These are phyloP conservation scores for Timema cristinae DNA, from an alignment of 2,888 invertebrate genomes.

Conservation along the genomic window DNA sequence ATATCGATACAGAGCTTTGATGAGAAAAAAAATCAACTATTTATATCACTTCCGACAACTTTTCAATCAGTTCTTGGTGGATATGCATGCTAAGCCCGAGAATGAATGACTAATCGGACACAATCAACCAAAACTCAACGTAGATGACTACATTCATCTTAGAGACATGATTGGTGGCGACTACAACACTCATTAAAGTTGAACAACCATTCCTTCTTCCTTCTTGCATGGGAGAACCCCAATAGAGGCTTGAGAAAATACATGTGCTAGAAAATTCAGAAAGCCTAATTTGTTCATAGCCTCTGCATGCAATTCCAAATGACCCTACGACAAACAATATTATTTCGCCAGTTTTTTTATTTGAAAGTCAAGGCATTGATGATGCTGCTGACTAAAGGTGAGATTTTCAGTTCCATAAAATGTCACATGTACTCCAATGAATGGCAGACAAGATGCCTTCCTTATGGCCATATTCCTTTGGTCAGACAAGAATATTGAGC, in stretches of 20 bases:
- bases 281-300: slow-evolving; percentile 42
- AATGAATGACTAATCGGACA: slow-evolving; percentile 28
- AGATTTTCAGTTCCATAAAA: slow-evolving; percentile 34
- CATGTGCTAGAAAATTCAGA: slow-evolving; percentile 41
- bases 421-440: slow-evolving; percentile 24
- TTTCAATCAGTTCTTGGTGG: slow-evolving; percentile 37
- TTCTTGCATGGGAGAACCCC: slow-evolving; percentile 39
- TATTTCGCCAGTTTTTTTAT: slow-evolving; percentile 37
- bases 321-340: slow-evolving; percentile 37
- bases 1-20: slow-evolving; percentile 34
- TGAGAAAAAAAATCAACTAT: slow-evolving; percentile 22
- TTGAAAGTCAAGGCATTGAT: slow-evolving; percentile 34
- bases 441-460: slow-evolving; percentile 39
- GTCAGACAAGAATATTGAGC: slow-evolving; percentile 24
- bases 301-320: slow-evolving; percentile 40
- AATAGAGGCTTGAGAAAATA: slow-evolving; percentile 41
- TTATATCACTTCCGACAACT: slow-evolving; percentile 31
- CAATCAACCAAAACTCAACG: slow-evolving; percentile 28
- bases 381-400: slow-evolving; percentile 31
- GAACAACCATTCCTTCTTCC: slow-evolving; percentile 35
- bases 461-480: slow-evolving; percentile 38
- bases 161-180: slow-evolving; percentile 28
- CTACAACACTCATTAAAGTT: slow-evolving; percentile 16
- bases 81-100: slow-evolving; percentile 35
- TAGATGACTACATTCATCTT: slow-evolving; percentile 35